Evolutionary conservation across 2,888 invertebrate species (phyloP).

Genomic region (Copidosoma aretas): DNA sequence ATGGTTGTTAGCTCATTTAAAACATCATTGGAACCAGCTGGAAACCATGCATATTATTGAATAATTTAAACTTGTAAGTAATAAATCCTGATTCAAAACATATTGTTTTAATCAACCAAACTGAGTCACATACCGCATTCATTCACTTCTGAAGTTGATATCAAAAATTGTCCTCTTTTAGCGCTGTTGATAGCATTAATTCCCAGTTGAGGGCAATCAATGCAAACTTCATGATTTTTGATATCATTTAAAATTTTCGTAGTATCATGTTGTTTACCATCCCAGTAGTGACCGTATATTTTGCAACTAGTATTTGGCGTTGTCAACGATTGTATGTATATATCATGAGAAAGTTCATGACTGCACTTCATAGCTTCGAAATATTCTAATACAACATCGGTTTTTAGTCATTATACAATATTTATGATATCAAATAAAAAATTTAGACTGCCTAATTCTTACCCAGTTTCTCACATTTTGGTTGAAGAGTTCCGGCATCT

Average conservation of each 20-base stretch:
- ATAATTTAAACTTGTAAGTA: too few species aligned
- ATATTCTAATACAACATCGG: neutral
- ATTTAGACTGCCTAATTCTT: slow-evolving; percentile 58
- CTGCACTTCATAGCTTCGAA: slow-evolving; percentile 65
- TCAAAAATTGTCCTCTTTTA: too few species aligned
- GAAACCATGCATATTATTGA: too few species aligned
- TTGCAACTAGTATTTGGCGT: slow-evolving; percentile 2
- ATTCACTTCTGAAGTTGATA: too few species aligned
- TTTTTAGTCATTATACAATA: neutral
- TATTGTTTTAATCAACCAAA: too few species aligned
- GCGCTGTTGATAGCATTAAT: too few species aligned
- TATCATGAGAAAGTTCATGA: slow-evolving; percentile 68
- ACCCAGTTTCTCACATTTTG: slow-evolving; percentile 48
- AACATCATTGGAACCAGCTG: too few species aligned
- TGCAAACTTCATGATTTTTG: too few species aligned
- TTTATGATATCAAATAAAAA: neutral
- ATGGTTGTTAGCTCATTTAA: too few species aligned
- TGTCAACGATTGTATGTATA: slow-evolving; percentile 67
- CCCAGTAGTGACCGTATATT: slow-evolving; percentile 24
- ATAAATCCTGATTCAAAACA: too few species aligned
- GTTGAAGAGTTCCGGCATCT: slow-evolving; percentile 72
- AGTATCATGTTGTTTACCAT: slow-evolving; percentile 25
- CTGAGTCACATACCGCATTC: too few species aligned
- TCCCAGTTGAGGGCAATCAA: too few species aligned
- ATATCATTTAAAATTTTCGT: neutral